Conservation (phyloP, 2,797 vertebrate species). For the Ptychadena robeensis region DNA sequence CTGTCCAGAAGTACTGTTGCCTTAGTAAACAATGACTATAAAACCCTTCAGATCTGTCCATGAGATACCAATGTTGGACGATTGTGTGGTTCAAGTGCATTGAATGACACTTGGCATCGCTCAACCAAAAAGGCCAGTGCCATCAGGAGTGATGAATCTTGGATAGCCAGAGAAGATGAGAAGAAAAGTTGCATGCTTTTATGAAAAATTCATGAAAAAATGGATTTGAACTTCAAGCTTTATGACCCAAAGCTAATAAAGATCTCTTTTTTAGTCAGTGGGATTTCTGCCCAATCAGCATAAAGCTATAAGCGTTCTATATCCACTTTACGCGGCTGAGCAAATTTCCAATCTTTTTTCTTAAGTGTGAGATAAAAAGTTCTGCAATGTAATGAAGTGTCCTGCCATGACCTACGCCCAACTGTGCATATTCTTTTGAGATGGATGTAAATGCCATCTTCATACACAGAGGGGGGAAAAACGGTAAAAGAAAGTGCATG, state of each 20-base stretch:
- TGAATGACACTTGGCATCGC: no score
- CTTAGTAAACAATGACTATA: no score
- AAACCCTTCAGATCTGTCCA: no score
- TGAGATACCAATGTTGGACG: no score
- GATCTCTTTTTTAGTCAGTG: background rate
- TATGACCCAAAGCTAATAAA: background rate
- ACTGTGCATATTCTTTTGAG: slow-evolving; percentile 12
- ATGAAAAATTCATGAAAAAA: no score
- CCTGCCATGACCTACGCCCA: slow-evolving; percentile 15
- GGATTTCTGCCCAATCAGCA: background rate
- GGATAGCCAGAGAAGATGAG: no score
- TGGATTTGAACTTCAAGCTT: background rate
- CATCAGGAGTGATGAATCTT: no score
- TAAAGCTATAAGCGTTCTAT: background rate
- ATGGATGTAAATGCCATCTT: slow-evolving; percentile 39
- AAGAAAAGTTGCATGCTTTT: no score
- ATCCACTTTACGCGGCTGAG: background rate
- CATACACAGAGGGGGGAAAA: slow-evolving; percentile 5
- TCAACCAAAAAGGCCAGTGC: no score
- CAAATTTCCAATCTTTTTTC: slow-evolving; percentile 6
- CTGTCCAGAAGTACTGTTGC: no score
- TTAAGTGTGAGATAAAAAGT: slow-evolving; percentile 8
- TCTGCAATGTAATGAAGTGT: slow-evolving; percentile 10
- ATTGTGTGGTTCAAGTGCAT: no score
- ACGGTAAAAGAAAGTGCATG: slow-evolving; percentile 25